A percentile compares a stretch with the other conserved stretches of the same genome.
Conservation (phyloP, 2,797 vertebrate species). For the Picus viridis region DNA sequence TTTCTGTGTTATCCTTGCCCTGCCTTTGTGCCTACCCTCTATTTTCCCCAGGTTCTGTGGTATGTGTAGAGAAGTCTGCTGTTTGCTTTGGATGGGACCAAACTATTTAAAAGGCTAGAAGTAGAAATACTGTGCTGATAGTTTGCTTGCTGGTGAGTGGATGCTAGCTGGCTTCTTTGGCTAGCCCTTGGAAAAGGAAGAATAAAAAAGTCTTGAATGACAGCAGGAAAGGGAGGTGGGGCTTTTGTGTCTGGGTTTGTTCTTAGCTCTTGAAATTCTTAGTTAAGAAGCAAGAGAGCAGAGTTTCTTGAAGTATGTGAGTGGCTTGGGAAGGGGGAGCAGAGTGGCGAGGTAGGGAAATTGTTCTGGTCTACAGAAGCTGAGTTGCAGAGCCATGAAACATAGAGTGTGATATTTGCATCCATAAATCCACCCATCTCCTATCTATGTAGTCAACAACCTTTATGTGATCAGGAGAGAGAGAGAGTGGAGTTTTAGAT, state of each 20-base stretch:
- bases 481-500: not conserved
- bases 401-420: not conserved
- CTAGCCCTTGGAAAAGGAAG: not conserved
- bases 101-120: constrained; percentile 47
- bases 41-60: not conserved
- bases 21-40: not conserved
- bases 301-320: not conserved
- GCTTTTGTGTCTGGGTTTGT: constrained; percentile 29
- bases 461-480: not conserved
- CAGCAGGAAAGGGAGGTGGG: constrained; percentile 42
- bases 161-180: not conserved
- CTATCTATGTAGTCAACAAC: fast-evolving
- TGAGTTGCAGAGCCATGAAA: not conserved
- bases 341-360: not conserved
- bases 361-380: fast-evolving
- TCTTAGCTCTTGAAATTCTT: constrained; percentile 44
- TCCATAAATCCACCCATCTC: not conserved
- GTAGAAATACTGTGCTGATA: constrained; percentile 38
- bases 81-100: constrained; percentile 64
- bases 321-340: not conserved
- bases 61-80: constrained; percentile 23
- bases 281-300: constrained; percentile 15
- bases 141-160: constrained; percentile 42
- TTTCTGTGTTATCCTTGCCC: not conserved
- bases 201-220: constrained; percentile 41